These are phyloP conservation scores for Limnephilus auricula DNA, from an alignment of 2,888 invertebrate species.

Conservation along the genomic window DNA sequence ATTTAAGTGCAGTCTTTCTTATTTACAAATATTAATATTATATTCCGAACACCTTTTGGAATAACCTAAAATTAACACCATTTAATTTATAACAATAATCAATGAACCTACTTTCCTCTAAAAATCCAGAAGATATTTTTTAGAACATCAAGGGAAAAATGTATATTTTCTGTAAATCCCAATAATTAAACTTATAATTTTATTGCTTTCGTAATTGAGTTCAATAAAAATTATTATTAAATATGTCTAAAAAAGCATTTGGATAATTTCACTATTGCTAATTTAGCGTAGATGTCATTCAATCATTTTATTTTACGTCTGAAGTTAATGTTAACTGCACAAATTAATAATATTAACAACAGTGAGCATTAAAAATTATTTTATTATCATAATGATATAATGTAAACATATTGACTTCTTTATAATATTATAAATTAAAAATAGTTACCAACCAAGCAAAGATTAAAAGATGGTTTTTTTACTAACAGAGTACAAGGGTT, in stretches of 20 bases:
- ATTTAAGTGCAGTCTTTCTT: slow-evolving; percentile 45
- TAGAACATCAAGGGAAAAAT: background rate
- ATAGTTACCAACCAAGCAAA: background rate
- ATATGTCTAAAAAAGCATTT: background rate
- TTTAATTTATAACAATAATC: background rate
- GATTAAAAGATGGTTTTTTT: background rate
- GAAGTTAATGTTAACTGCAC: background rate
- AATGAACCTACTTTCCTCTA: background rate
- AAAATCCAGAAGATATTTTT: background rate
- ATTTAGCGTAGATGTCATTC: background rate
- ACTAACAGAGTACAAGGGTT: background rate
- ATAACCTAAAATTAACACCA: slow-evolving; percentile 1
- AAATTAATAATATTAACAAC: background rate
- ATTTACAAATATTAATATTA: slow-evolving; percentile 38
- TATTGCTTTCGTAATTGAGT: background rate
- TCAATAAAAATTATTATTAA: background rate
- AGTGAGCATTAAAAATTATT: background rate
- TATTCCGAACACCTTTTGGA: slow-evolving; percentile 10
- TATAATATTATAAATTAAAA: background rate
- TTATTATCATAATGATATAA: background rate
- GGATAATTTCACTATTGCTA: background rate
- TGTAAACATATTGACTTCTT: background rate
- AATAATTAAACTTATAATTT: background rate
- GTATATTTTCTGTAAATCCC: background rate
- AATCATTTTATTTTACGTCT: background rate